Conservation (phyloP, 1,140 invertebrate species). For the Trichogramma pretiosum region DNA sequence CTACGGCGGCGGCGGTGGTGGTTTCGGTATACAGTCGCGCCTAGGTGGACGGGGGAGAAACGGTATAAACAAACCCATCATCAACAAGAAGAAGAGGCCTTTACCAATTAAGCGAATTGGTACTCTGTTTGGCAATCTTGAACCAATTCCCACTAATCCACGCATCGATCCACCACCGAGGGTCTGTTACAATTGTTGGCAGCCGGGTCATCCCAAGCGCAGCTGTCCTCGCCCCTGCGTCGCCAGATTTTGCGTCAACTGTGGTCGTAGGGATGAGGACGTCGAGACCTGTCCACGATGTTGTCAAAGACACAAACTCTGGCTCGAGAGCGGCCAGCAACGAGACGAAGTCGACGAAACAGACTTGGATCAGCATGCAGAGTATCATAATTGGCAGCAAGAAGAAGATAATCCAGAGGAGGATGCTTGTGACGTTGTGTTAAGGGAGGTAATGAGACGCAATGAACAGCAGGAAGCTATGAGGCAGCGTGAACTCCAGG, state of each 20-base stretch:
- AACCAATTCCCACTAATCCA: conserved; percentile 1
- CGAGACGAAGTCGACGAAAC: background rate
- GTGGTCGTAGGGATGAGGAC: conserved; percentile 6
- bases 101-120: background rate
- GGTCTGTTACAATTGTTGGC: conserved; percentile 11
- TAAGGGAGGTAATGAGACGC: background rate
- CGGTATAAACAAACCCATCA: background rate
- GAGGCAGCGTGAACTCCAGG: background rate
- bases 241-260: background rate
- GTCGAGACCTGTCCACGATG: conserved; percentile 2
- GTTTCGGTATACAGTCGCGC: too few relatives aligned
- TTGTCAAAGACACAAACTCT: background rate
- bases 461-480: background rate
- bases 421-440: background rate
- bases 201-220: background rate
- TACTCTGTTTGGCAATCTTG: background rate
- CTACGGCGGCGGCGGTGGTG: too few relatives aligned
- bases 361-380: background rate
- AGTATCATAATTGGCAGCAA: too few relatives aligned
- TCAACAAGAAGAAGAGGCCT: background rate
- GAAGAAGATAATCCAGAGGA: background rate
- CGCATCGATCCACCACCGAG: conserved; percentile 3
- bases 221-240: background rate
- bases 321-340: background rate
- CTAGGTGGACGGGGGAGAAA: too few relatives aligned